Conservation (phyloP, 2,888 invertebrate genomes). For the Aporophyla lueneburgensis region DNA sequence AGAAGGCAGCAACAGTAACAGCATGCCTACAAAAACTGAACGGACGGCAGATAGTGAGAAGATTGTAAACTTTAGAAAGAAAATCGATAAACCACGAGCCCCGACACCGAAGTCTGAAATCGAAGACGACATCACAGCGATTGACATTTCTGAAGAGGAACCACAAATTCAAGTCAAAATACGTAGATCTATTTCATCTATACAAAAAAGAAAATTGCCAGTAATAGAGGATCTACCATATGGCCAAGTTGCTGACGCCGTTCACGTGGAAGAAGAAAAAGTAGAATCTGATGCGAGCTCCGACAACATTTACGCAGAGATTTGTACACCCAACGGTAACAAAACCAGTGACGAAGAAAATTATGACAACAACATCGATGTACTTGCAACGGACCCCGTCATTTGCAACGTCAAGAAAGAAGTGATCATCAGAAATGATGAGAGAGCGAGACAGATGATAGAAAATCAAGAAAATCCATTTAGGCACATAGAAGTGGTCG, state of each 20-base stretch:
- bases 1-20: constrained; percentile 87
- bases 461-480: constrained; percentile 88
- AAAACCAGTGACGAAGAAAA: constrained; percentile 84
- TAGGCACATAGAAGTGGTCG: constrained; percentile 89
- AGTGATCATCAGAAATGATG: constrained; percentile 87
- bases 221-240: constrained; percentile 93
- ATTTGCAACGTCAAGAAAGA: constrained; percentile 89
- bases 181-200: constrained; percentile 89
- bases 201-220: constrained; percentile 89
- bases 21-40: constrained; percentile 89
- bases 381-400: constrained; percentile 87
- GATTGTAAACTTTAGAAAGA: constrained; percentile 86
- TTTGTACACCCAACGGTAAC: constrained; percentile 88
- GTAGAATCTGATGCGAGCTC: constrained; percentile 85
- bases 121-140: constrained; percentile 81
- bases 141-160: constrained; percentile 86
- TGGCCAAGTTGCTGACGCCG: constrained; percentile 93
- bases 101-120: constrained; percentile 87
- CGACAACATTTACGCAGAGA: constrained; percentile 94
- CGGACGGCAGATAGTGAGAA: constrained; percentile 82
- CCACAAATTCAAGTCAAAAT: constrained; percentile 87
- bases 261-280: constrained; percentile 86
- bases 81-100: constrained; percentile 88
- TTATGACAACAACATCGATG: constrained; percentile 86
- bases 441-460: constrained; percentile 86